These are phyloP conservation scores for Laticauda colubrina DNA, from an alignment of 2,113 vertebrate species.

Conservation along the genomic window DNA sequence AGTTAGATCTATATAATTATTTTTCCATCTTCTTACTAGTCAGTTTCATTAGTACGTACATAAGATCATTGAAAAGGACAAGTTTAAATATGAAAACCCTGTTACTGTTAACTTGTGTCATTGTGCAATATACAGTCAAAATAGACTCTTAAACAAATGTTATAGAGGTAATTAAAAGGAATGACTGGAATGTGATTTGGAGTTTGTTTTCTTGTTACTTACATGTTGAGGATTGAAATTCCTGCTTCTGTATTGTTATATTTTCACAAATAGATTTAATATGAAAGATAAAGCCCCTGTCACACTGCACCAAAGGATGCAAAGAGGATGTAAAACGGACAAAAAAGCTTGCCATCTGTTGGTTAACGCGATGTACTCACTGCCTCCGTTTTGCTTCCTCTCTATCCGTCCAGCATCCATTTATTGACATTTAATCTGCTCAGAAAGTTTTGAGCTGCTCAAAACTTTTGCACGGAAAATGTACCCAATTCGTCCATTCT, in stretches of 20 bases:
- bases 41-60: background rate
- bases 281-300: too few relatives aligned
- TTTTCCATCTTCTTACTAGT: background rate
- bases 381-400: too few relatives aligned
- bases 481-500: too few relatives aligned
- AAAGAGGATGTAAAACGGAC: too few relatives aligned
- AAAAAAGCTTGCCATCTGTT: too few relatives aligned
- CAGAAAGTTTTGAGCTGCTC: too few relatives aligned
- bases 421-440: too few relatives aligned
- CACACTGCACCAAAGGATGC: too few relatives aligned
- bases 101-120: background rate
- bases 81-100: background rate
- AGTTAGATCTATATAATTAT: background rate
- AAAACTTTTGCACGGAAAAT: too few relatives aligned
- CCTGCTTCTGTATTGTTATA: background rate
- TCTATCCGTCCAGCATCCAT: too few relatives aligned
- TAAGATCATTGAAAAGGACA: background rate
- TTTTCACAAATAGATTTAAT: background rate
- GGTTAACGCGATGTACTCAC: too few relatives aligned
- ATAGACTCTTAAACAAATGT: background rate
- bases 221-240: background rate
- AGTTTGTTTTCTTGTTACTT: background rate
- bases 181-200: background rate
- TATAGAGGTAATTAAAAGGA: constrained; percentile 8
- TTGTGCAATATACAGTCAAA: background rate